phyloP scores from a whole-genome alignment of 2,113 vertebrate species.

The Phylloscopus trochiloides region DNA sequence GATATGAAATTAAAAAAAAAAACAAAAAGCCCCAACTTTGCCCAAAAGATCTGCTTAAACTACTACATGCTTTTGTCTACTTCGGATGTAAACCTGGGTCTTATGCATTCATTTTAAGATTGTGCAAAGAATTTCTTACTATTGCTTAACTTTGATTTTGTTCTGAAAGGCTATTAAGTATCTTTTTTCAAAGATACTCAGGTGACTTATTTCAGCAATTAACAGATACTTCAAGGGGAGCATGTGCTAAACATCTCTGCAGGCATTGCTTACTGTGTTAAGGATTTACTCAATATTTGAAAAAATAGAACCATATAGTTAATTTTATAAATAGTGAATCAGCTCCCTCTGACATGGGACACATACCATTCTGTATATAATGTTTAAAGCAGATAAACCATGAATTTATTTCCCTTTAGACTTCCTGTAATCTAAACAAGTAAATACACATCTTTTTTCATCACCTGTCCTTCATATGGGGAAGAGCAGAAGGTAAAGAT shows the following conservation, averaged over 20 bases:
- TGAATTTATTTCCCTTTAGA: slow-evolving; percentile 15
- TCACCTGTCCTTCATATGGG: not conserved
- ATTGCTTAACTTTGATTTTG: not conserved
- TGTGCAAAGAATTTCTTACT: not conserved
- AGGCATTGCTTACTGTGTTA: not conserved
- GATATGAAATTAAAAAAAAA: too few species aligned
- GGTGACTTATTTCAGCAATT: not conserved
- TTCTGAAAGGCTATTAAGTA: not conserved
- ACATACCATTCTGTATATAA: not conserved
- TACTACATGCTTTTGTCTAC: not conserved
- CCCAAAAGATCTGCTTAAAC: not conserved
- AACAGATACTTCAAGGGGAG: not conserved
- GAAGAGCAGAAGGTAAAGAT: not conserved
- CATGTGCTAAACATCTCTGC: not conserved
- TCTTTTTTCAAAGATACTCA: not conserved
- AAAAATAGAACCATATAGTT: not conserved
- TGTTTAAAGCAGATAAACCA: not conserved
- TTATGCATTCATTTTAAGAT: not conserved
- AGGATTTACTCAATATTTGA: not conserved
- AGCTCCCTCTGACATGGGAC: not conserved
- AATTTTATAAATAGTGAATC: not conserved
- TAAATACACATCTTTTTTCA: not conserved
- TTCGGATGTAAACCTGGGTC: not conserved
- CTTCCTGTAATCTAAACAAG: not conserved
- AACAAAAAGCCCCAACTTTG: not conserved